Evolutionary conservation across 2,797 vertebrate genomes (phyloP).

Genomic region (Natrix natrix): DNA sequence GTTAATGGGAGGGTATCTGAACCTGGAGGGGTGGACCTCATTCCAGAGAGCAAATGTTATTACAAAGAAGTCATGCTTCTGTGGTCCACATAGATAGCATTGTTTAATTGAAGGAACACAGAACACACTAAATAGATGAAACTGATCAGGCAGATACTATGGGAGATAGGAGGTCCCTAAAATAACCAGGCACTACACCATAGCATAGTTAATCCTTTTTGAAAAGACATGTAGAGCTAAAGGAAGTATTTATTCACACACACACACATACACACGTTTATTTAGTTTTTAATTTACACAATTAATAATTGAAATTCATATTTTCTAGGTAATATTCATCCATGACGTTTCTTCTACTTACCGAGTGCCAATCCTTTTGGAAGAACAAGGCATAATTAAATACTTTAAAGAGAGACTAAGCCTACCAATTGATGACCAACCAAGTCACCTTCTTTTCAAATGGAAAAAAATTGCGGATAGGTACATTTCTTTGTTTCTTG

Average conservation of each 20-base stretch:
- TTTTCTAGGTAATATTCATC: conserved; percentile 75
- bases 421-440: conserved; percentile 72
- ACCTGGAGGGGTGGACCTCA: not conserved
- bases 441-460: conserved; percentile 72
- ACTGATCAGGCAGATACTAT: not conserved
- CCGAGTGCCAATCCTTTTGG: conserved; percentile 75
- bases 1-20: not conserved
- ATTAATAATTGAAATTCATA: not conserved
- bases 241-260: not conserved
- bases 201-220: not conserved
- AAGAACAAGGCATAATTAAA: conserved; percentile 75
- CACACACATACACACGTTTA: not conserved
- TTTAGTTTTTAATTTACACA: not conserved
- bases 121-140: not conserved
- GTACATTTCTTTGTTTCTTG: conserved; percentile 53
- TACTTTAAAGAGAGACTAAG: conserved; percentile 76
- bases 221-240: not conserved
- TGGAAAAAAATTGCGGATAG: conserved; percentile 81
- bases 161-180: not conserved
- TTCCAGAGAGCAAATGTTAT: not conserved
- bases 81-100: not conserved
- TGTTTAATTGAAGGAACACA: not conserved
- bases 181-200: not conserved
- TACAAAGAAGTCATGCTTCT: not conserved
- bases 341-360: conserved; percentile 79